These are phyloP conservation scores for Enteromius viviparus DNA, from an alignment of 2,797 vertebrate genomes.

Conservation along the genomic window DNA sequence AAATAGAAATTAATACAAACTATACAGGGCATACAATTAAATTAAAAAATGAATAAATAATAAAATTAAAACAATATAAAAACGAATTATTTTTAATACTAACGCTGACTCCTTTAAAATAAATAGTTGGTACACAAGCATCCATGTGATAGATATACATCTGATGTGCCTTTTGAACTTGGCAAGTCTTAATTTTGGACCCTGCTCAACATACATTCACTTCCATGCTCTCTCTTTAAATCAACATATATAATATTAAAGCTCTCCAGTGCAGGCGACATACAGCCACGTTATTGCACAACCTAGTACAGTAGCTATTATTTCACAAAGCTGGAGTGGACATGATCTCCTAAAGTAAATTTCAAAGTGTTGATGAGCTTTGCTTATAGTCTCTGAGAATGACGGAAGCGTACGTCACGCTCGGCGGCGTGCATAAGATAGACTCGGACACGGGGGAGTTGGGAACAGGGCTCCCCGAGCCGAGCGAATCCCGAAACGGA, in stretches of 20 bases:
- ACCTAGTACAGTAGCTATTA: background rate
- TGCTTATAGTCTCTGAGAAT: conserved; percentile 94
- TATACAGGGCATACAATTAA: no score
- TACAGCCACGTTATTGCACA: background rate
- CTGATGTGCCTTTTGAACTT: background rate
- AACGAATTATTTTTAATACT: no score
- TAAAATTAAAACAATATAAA: no score
- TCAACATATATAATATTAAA: conserved; percentile 11
- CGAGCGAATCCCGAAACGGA: conserved; percentile 90
- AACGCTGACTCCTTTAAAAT: background rate
- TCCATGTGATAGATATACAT: no score
- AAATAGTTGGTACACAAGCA: background rate
- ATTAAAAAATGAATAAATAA: background rate
- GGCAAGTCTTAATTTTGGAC: conserved; percentile 29
- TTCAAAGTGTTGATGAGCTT: conserved; percentile 94
- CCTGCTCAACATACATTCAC: background rate
- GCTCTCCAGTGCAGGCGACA: background rate
- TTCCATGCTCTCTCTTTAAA: background rate
- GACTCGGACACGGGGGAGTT: conserved; percentile 94
- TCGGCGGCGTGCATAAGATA: conserved; percentile 87
- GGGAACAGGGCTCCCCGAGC: conserved; percentile 82
- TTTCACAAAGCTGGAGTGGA: conserved; percentile 38
- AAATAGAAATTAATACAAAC: no score
- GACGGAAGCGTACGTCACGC: conserved; percentile 87
- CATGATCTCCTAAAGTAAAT: conserved; percentile 45